These are phyloP conservation scores for Sebastes nivosus DNA, from an alignment of 2,797 vertebrate genomes.

Conservation along the genomic window DNA sequence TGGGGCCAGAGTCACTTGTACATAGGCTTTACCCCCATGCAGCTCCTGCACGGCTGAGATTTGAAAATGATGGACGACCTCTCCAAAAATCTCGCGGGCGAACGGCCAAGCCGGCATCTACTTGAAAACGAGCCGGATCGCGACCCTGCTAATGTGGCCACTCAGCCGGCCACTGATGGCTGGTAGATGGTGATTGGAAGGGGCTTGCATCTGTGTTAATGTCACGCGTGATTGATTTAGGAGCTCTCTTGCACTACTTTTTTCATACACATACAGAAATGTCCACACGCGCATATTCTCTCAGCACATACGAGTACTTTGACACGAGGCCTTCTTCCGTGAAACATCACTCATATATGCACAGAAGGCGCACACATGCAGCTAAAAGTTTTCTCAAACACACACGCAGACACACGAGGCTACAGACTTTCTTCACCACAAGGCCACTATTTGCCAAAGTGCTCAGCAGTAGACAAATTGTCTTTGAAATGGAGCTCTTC, in stretches of 20 bases:
- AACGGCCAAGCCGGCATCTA: constrained; percentile 29
- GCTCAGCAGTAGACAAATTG: constrained; percentile 69
- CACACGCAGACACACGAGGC: neutral
- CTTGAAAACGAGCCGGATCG: constrained; percentile 42
- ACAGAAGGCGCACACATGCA: neutral
- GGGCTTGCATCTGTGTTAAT: constrained; percentile 11
- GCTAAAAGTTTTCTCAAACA: neutral
- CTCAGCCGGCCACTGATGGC: constrained; percentile 38
- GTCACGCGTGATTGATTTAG: constrained; percentile 26
- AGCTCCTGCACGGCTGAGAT: constrained; percentile 1
- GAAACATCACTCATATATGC: neutral
- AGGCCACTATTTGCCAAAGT: constrained; percentile 47
- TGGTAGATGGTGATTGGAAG: constrained; percentile 43
- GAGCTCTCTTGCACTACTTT: neutral
- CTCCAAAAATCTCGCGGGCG: constrained; percentile 40
- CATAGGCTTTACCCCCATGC: neutral
- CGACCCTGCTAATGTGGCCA: constrained; percentile 45
- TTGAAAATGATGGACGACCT: constrained; percentile 51
- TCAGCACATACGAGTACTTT: neutral
- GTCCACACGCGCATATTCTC: neutral
- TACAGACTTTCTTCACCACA: constrained; percentile 25
- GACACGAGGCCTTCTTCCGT: neutral
- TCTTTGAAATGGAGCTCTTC: constrained; percentile 69
- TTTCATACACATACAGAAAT: neutral
- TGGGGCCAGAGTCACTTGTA: neutral